Evolutionary conservation across 2,797 vertebrate species (phyloP), one percentile per base, ranked within the genome.

Genomic region (Lepidocolaptes lacrymiger): DNA sequence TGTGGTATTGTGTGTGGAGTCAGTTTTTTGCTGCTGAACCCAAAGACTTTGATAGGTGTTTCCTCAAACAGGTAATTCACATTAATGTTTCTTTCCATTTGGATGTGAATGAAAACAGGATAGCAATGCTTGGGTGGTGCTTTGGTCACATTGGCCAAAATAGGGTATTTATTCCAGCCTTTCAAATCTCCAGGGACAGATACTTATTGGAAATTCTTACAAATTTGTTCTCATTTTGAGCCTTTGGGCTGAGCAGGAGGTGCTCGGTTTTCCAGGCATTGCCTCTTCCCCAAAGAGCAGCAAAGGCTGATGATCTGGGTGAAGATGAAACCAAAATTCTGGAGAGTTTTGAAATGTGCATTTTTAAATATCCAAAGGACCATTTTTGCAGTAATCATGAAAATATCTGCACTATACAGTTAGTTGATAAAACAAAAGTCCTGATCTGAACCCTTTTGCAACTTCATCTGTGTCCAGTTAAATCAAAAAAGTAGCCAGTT

Each of bases 341-440:
- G 36, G 34, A 24, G 0, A 3, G 44, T 54, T 56, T 75, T 54
- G 10, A 46, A n/a, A 62, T 30, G 24, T 49, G 5, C 6, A 5
- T 23, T 79, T 88, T 82, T 36, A 68, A 78, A 21, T 36, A 52
- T 10, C 30, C 16, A 44, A 23, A 8, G 7, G 37, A 27, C 0
- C 0, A 0, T 1, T 93, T 72, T 61, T 30, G 19, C 66, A 54
- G 7, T 8, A 7, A 14, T 20, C 4, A 5, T 64, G 28, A 54
- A 64, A 54, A 41, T 26, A 64, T 44, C 15, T 10, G 3, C 15
- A 3, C 4, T 19, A 5, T 49, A 7, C 14, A 4, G 24, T 48
- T 27, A 41, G 14, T 0, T 81, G 58, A 39, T 68, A 43, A n/a
- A 23, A 22, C 9, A 44, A 17, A 20, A 14, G 22, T 15, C 28